Conservation (phyloP, 2,113 vertebrate genomes). For the Perca fluviatilis region DNA sequence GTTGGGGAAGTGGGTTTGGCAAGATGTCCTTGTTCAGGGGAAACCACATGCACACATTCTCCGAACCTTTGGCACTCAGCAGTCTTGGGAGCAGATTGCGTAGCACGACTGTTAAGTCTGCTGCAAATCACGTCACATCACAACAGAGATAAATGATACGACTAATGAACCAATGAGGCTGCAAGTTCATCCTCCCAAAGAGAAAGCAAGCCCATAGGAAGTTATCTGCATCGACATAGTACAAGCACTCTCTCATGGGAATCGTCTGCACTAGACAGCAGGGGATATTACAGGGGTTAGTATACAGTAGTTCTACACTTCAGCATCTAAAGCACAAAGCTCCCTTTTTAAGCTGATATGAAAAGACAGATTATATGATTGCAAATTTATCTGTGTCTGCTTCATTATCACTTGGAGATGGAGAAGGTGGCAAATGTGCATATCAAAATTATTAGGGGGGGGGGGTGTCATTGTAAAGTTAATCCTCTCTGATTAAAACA, state of each 20-base stretch:
- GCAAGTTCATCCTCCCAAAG: conserved; percentile 58
- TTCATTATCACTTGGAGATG: conserved; percentile 33
- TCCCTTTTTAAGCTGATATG: conserved; percentile 20
- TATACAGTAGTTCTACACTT: not conserved
- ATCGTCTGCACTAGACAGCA: conserved; percentile 16
- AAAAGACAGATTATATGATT: conserved; percentile 42
- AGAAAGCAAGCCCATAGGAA: conserved; percentile 43
- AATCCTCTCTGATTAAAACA: conserved; percentile 67
- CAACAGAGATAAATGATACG: conserved; percentile 69
- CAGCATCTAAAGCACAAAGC: conserved; percentile 1
- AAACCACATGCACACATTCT: conserved; percentile 57
- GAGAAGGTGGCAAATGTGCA: conserved; percentile 36
- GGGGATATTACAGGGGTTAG: not conserved
- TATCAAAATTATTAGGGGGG: conserved; percentile 44
- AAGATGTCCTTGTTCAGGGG: conserved; percentile 68
- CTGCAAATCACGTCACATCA: conserved; percentile 70
- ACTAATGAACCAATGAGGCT: conserved; percentile 65
- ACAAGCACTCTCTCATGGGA: conserved; percentile 7
- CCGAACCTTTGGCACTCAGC: conserved; percentile 68
- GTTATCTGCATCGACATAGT: conserved; percentile 8
- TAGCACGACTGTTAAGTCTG: conserved; percentile 59
- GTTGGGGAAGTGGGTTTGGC: conserved; percentile 57
- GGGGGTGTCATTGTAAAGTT: conserved; percentile 53
- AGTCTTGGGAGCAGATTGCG: conserved; percentile 57
- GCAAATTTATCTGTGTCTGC: conserved; percentile 41